A percentile compares a stretch with the other conserved stretches of the same genome.
phyloP scores from a whole-genome alignment of 1,140 invertebrate genomes.

The Drosophila ercepeae region DNA sequence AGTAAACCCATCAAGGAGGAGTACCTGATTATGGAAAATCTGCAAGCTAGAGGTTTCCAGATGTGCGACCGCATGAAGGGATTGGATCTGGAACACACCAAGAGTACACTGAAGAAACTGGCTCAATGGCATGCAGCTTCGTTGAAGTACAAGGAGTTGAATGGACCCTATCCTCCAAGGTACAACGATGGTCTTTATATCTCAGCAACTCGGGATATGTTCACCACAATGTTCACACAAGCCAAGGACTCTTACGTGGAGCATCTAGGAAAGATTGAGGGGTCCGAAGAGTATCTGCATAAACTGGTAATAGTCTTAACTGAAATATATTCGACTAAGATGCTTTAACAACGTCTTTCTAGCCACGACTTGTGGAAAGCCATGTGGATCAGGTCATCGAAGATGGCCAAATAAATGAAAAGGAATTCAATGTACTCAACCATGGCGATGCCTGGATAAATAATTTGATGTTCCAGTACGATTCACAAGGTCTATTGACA shows the following conservation, averaged over 20 bases:
- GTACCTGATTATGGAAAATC: constrained; percentile 45
- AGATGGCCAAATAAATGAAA: constrained; percentile 58
- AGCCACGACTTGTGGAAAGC: constrained; percentile 13
- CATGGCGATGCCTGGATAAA: constrained; percentile 88
- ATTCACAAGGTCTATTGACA: constrained; percentile 82
- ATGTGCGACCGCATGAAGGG: constrained; percentile 70
- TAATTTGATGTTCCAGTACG: constrained; percentile 87
- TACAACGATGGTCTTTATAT: constrained; percentile 38
- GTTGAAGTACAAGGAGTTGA: constrained; percentile 56
- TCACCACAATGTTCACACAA: constrained; percentile 11
- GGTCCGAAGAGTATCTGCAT: constrained; percentile 17
- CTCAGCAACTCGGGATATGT: constrained; percentile 16
- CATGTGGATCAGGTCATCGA: constrained; percentile 26
- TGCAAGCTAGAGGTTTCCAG: constrained; percentile 24
- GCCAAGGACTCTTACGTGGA: constrained; percentile 10
- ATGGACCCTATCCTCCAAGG: constrained; percentile 37
- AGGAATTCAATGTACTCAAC: constrained; percentile 86
- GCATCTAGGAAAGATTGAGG: constrained; percentile 21
- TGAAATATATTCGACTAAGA: neutral
- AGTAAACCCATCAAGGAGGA: constrained; percentile 21
- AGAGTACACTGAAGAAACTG: constrained; percentile 84
- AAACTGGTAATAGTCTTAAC: constrained; percentile 29
- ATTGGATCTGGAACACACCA: constrained; percentile 85
- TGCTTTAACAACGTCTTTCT: neutral
- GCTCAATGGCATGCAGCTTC: constrained; percentile 86